These are phyloP conservation scores for Ips nitidus DNA, from an alignment of 1,140 invertebrate genomes.

Conservation along the genomic window DNA sequence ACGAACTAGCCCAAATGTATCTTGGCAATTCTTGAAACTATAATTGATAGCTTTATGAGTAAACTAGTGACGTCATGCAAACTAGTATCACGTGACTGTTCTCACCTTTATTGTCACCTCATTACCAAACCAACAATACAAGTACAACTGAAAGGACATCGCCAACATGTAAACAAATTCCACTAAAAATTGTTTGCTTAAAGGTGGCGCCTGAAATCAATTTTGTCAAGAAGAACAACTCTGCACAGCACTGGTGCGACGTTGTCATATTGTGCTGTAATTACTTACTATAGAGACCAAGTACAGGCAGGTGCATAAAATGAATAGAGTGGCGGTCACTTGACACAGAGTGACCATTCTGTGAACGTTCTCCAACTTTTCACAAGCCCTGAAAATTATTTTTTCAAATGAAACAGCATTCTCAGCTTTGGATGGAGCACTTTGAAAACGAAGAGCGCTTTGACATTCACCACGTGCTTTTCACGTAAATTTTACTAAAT, in stretches of 20 bases:
- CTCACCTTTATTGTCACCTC: conserved; percentile 58
- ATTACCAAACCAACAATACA: conserved; percentile 63
- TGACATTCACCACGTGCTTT: too few species aligned
- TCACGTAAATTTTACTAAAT: not conserved
- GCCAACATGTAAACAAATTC: conserved; percentile 55
- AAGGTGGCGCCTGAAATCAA: conserved; percentile 38
- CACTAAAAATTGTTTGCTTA: conserved; percentile 52
- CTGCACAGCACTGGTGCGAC: not conserved
- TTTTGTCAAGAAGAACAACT: conserved; percentile 6
- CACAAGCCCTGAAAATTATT: conserved; percentile 27
- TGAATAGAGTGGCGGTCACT: conserved; percentile 46
- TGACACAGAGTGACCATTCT: conserved; percentile 45
- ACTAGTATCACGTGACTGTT: too few species aligned
- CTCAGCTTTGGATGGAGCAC: too few species aligned
- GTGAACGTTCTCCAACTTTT: conserved; percentile 42
- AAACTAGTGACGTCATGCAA: too few species aligned
- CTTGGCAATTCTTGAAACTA: conserved; percentile 38
- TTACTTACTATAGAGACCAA: conserved; percentile 45
- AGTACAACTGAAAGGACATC: conserved; percentile 55
- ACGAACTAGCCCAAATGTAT: conserved; percentile 38
- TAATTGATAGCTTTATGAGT: conserved; percentile 1
- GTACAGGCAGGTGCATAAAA: conserved; percentile 47
- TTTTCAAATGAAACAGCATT: not conserved
- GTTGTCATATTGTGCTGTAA: not conserved
- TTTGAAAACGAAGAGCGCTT: too few species aligned